Conservation (phyloP, 2,113 vertebrate species). For the Oceanites oceanicus region DNA sequence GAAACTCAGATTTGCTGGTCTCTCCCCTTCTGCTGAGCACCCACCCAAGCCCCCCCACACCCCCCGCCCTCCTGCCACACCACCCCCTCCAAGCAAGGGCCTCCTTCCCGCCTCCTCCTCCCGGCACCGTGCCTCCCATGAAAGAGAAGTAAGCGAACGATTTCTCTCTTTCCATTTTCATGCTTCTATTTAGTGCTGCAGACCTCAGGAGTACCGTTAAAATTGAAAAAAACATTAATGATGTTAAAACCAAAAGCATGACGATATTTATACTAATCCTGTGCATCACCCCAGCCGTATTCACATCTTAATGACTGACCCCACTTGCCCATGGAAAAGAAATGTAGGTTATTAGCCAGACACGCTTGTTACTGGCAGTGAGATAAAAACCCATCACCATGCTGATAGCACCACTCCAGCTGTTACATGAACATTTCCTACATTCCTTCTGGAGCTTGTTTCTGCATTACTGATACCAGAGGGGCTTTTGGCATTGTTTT, state of each 20-base stretch:
- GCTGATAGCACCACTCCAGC: not conserved
- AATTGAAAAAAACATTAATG: not conserved
- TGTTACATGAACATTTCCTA: too few species aligned
- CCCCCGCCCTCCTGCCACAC: not conserved
- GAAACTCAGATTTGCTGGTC: not conserved
- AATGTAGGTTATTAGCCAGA: not conserved
- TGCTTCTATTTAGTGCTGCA: not conserved
- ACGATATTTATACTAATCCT: not conserved
- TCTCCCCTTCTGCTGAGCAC: too few species aligned
- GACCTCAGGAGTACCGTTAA: not conserved
- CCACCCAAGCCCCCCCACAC: too few species aligned
- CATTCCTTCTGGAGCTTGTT: not conserved
- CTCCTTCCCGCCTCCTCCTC: not conserved
- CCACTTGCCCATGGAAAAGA: not conserved
- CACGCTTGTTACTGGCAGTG: not conserved
- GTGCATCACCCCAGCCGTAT: not conserved
- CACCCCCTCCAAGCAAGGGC: not conserved
- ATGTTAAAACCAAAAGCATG: not conserved
- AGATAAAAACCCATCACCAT: not conserved
- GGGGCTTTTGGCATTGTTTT: not conserved
- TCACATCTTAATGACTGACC: too few species aligned
- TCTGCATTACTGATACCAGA: not conserved
- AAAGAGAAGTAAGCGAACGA: not conserved
- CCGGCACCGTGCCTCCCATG: not conserved
- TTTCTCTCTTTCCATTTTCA: not conserved